Base-by-base conservation (phyloP, 92 coral and sea anemone species). In the Galaxea fascicularis region DNA sequence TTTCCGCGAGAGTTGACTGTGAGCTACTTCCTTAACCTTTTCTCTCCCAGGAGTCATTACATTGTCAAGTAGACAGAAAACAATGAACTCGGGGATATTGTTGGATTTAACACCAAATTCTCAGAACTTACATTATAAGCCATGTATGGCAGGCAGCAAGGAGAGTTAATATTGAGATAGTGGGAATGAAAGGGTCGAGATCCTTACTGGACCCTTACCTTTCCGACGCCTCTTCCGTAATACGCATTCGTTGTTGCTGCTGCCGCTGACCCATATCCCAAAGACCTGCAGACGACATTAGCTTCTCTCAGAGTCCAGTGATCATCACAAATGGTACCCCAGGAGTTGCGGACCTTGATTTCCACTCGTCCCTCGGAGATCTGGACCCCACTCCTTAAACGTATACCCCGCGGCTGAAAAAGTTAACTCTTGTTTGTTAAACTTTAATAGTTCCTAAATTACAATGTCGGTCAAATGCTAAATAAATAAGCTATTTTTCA, bases 271-370 rank as follows among this genome's bases (percentile, higher is more conserved):
- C 99, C 99, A 71, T 87, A 93, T 21, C 99, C 99, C 76, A 96
- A 89, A 13, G 92, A 88, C 73, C 99, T 92, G 84, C 99, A 96
- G 54, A 93, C 92, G 39, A 92, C 96, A 69, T 93, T 94, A 4
- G 93, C 99, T 4, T 93, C 92, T 21, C 11, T 62, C 56, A 92
- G 74, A 41, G 80, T 84, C 74, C 89, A 95, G 44, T 70, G 65
- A 47, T 94, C 98, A 76, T 96, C 99, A 73, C 99, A 96, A 13
- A 96, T 89, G 21, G 99, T 92, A 14, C 95, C 95, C 99, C 99
- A 96, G 69, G 72, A 63, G 12, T 74, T 18, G 13, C 76, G 71
- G 29, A 18, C 56, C 35, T 86, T 86, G 14, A 95, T 92, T 82
- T 96, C 98, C 28, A 96, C 93, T 41, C 99, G 94, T 20, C 99